Evolutionary conservation across 2,888 invertebrate genomes (phyloP), one percentile per base, ranked within the genome.

Genomic region (Ectobius pallidus): DNA sequence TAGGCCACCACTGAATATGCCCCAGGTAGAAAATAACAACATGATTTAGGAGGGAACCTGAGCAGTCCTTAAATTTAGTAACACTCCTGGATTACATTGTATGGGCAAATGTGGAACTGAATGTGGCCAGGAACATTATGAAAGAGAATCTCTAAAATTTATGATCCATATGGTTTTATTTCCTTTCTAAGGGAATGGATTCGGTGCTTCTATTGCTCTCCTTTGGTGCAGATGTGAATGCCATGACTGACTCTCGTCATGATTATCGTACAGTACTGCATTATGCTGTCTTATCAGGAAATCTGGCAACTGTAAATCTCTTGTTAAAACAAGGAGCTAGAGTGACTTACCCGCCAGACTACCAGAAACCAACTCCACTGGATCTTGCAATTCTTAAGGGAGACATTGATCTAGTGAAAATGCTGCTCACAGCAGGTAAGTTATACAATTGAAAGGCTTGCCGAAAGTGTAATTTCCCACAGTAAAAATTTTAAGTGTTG

Each of bases 231-330:
- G 91, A 95, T 79, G 91, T 96, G 1, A 96, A 96, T 82, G 92
- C 93, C 3, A 90, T 92, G 85, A 90, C 95, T 0, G 93, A 94
- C 79, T 90, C 91, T n/a, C 86, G 94, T 73, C 93, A 95, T 80
- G 96, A 96, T 80, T 93, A 90, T 80, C 87, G 96, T 73, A 94
- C 95, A 1, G 94, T 95, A 2, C 86, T 97, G 80, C 96, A 96
- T 81, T 96, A 94, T 81, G 96, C 94, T 2, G 92, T 96, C 0
- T 86, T 94, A 62, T 91, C 92, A 72, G 95, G 93, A 42, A 91
- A 89, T 77, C 87, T 90, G 11, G 87, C 88, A 4, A 89, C 91
- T n/a, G 92, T 95, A 0, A 90, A 91, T 78, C 84, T 95, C 63
- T 83, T 97, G 71, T 86, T 96, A 63, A 92, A 93, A 80, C 92